Base-by-base conservation (phyloP, 2,797 vertebrate genomes). In the Falco naumanni region DNA sequence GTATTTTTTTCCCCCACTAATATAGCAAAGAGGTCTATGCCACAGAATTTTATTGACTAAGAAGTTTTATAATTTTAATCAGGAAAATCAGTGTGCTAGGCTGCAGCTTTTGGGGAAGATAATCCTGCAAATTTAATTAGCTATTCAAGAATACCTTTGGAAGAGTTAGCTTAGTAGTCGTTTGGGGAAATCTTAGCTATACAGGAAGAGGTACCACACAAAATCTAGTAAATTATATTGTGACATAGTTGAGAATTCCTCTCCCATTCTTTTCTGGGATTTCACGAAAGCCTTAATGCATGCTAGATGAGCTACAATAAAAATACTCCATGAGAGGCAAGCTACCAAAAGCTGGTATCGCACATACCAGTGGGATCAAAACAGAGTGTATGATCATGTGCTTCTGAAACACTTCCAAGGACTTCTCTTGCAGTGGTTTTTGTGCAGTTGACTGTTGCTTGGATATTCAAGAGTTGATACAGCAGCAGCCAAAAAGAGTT, bases 321-420 rank as follows among this genome's bases (percentile, higher is more conserved):
- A 95, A 96, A 87, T 77, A 95, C 10, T 71, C 48, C 12, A 5
- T 45, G 72, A 88, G 69, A 61, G 65, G n/a, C 57, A 57, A 76
- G 68, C 66, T 72, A 81, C 43, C 25, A 69, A 76, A 84, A 85
- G 20, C 53, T 85, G 56, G 37, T 78, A 61, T 86, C 56, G 53
- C 50, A 41, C 68, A 39, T 95, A 60, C 59, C 66, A 82, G 68
- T 76, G 66, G 48, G 71, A 83, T 92, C 48, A 80, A 95, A 97
- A 92, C 53, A 87, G 72, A 84, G 41, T 4, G 0, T 63, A 53
- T 3, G 11, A 45, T 86, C 63, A 37, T 20, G 50, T 56, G 43
- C 51, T 91, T 90, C 75, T 92, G 94, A 84, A 89, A 89, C 17
- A 10, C 54, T 89, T 88, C 77, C 82, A 91, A 72, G 83, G 53